Base-by-base conservation (phyloP, 64 coral and sea anemone species). In the Platygyra sinensis region DNA sequence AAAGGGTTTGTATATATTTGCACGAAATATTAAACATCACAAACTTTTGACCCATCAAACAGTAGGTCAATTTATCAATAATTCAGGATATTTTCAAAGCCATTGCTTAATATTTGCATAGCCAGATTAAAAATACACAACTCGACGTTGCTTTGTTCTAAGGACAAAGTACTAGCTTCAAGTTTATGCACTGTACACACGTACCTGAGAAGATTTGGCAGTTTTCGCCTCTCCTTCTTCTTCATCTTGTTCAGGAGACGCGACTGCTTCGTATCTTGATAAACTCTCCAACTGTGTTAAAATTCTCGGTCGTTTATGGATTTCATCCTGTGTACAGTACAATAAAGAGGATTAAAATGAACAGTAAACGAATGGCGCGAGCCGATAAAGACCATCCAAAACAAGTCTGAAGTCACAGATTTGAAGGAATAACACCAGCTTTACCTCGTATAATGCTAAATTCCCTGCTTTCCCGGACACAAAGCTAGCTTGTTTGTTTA, bases 361-460 rank as follows among this genome's bases (percentile, higher is more conserved):
- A 31, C 79, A 80, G 80, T 60, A 16, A 20, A 71, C n/a, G 22
- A 18, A 10, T 12, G 18, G 10, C 52, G 33, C 18, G 55, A 72
- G 30, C 2, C 49, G 25, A 61, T 16, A 28, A 49, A 72, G 51
- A 22, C 20, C 17, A 4, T 17, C n/a, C 16, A 31, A 28, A 22
- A 63, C n/a, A 24, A 74, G 28, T 28, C 67, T 10, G 29, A 25
- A 31, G n/a, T 8, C 10, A 12, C 54, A 57, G 1, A 57, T 57
- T 13, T 16, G 12, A 64, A 29, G 5, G 74, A 67, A 51, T 8
- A 0, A 0, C 12, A 61, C 11, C 30, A 31, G 38, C 76, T 31
- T 89, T 90, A 96, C 95, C 91, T 96, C 95, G 57, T 96, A 96
- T 46, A 96, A 87, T 7, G 95, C 95, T 89, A 96, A 90, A 74